phyloP scores from a whole-genome alignment of 2,888 invertebrate genomes.

The Gisinianus flammeolus region DNA sequence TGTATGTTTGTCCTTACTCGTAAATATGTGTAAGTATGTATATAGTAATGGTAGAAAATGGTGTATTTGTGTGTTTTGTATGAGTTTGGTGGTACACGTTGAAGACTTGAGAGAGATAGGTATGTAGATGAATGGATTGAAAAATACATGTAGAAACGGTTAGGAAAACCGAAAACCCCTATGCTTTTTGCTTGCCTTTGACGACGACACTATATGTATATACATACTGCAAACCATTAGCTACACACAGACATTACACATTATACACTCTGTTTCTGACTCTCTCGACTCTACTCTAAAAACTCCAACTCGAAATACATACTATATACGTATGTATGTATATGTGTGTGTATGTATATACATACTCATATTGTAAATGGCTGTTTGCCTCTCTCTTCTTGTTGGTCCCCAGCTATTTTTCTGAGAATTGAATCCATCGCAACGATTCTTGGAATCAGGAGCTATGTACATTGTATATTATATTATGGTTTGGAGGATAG shows the following conservation, averaged over 20 bases:
- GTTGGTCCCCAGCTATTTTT: conserved; percentile 31
- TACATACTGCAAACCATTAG: not conserved
- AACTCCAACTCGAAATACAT: not conserved
- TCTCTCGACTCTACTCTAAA: not conserved
- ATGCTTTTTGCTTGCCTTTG: too few relatives aligned
- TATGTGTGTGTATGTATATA: not conserved
- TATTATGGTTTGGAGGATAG: not conserved
- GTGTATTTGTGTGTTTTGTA: too few relatives aligned
- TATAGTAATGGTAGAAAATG: too few relatives aligned
- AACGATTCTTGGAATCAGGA: not conserved
- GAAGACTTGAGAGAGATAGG: too few relatives aligned
- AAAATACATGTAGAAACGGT: not conserved
- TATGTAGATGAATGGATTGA: too few relatives aligned
- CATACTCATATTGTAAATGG: not conserved
- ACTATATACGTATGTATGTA: not conserved
- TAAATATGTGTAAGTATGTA: too few relatives aligned
- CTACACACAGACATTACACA: not conserved
- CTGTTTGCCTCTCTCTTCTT: not conserved
- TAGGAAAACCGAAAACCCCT: not conserved
- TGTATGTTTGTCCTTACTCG: too few relatives aligned
- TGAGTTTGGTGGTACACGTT: too few relatives aligned
- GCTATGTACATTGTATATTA: not conserved
- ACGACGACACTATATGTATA: not conserved
- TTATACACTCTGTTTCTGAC: not conserved
- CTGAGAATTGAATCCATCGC: conserved; percentile 33